These are phyloP conservation scores for Phrynosoma platyrhinos DNA, from an alignment of 2,113 vertebrate species.

Conservation along the genomic window DNA sequence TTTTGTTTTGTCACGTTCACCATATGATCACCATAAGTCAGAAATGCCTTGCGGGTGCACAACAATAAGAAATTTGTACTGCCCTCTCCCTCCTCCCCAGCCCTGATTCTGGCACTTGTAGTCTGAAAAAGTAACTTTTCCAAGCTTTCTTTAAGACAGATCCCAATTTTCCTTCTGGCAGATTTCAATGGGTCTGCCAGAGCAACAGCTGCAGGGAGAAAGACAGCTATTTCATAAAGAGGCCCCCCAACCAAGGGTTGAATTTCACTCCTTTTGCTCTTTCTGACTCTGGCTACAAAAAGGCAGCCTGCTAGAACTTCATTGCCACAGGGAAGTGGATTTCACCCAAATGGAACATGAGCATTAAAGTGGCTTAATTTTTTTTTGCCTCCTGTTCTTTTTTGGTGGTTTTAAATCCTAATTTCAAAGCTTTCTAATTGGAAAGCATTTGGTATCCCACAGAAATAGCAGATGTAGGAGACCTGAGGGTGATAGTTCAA, in stretches of 20 bases:
- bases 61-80: too few relatives aligned
- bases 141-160: background rate
- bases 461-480: constrained; percentile 44
- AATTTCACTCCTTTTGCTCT: accelerated
- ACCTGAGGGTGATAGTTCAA: constrained; percentile 54
- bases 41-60: too few relatives aligned
- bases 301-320: background rate
- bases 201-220: background rate
- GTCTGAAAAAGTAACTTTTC: too few relatives aligned
- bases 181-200: background rate
- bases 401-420: background rate
- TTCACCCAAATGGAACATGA: background rate
- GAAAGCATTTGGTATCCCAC: constrained; percentile 37
- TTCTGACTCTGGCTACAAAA: background rate
- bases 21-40: too few relatives aligned
- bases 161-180: background rate
- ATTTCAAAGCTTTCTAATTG: constrained; percentile 49
- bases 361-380: accelerated
- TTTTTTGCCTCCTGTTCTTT: background rate
- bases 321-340: background rate
- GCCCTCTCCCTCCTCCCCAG: too few relatives aligned
- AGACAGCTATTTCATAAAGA: background rate
- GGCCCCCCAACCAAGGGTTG: accelerated
- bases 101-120: too few relatives aligned
- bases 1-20: too few relatives aligned